phyloP scores from a whole-genome alignment of 2,888 invertebrate species.

The Synergus itoensis region DNA sequence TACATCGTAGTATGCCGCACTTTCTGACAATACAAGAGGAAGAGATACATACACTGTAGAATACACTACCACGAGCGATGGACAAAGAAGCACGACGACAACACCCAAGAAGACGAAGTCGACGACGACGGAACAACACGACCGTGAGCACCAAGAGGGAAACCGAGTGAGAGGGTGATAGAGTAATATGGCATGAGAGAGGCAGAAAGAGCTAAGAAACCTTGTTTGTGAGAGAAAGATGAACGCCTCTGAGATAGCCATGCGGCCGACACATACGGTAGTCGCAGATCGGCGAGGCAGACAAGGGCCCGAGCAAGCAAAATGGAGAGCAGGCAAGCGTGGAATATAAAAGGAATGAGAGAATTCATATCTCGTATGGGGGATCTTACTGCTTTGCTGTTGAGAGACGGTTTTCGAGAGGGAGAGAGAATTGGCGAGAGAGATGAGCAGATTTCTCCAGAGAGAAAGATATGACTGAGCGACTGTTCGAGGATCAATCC shows the following conservation, averaged over 20 bases:
- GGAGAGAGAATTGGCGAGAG: conserved; percentile 52
- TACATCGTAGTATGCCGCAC: conserved; percentile 28
- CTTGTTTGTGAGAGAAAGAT: conserved; percentile 34
- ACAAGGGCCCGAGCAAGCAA: conserved; percentile 76
- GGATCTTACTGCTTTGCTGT: conserved; percentile 76
- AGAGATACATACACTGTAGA: conserved; percentile 13
- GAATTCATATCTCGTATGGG: conserved; percentile 77
- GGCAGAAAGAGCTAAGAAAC: conserved; percentile 37
- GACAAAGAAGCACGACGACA: conserved; percentile 26
- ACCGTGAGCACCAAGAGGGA: conserved; percentile 42
- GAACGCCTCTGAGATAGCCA: conserved; percentile 61
- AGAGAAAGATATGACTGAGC: conserved; percentile 56
- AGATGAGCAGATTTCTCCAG: conserved; percentile 41
- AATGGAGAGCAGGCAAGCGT: conserved; percentile 77
- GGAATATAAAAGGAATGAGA: conserved; percentile 76
- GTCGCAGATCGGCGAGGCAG: conserved; percentile 76
- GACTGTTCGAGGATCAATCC: conserved; percentile 52
- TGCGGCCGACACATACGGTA: conserved; percentile 74
- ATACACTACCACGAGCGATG: conserved; percentile 30
- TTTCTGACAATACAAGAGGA: conserved; percentile 30
- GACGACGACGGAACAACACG: conserved; percentile 36
- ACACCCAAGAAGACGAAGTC: conserved; percentile 33
- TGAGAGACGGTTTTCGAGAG: conserved; percentile 76
- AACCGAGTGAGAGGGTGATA: conserved; percentile 40
- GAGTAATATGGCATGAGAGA: conserved; percentile 35